Evolutionary conservation across 2,113 vertebrate species (phyloP), one percentile per base, ranked within the genome.

Genomic region (Dromiciops gliroides): DNA sequence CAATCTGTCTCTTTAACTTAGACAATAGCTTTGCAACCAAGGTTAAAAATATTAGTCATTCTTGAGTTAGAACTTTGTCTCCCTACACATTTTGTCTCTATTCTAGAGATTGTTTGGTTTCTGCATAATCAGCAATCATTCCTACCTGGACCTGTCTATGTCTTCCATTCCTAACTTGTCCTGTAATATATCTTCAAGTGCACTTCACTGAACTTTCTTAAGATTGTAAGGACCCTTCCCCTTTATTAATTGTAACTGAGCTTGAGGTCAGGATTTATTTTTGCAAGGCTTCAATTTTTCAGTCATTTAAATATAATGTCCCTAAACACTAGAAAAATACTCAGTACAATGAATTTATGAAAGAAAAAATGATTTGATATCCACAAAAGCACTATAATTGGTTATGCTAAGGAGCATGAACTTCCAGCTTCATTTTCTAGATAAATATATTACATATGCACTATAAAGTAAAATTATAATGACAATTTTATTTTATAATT

Each of bases 1-100:
- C 93, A 95, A 95, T 96, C 94, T 98, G 95, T 97, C 91, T 95
- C 94, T 95, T 94, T 93, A 96, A 89, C 75, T 95, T 91, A 94
- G 95, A 92, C 26, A 25, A 94, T 95, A 93, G 67, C 90, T 96
- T 90, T 95, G 25, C 9, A 90, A 91, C 50, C 92, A 96, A 95
- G 75, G 93, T 92, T 96, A 92, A 95, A 95, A 95, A 52, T 94
- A 96, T 97, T 95, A 91, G 44, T 96, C 96, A 95, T 96, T 96
- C 52, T 91, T 91, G 75, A 97, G 49, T 53, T 95, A 89, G 96
- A 96, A 83, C 49, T 60, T 96, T 51, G 91, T 96, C 92, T 92
- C 49, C 49, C 50, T 90, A 95, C 31, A 93, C 8, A 52, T 93
- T 97, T 96, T 93, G 12, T 95, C 48, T 60, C n/a, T 93, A 89